phyloP scores from a whole-genome alignment of 1,140 invertebrate genomes.

The Listronotus bonariensis region DNA sequence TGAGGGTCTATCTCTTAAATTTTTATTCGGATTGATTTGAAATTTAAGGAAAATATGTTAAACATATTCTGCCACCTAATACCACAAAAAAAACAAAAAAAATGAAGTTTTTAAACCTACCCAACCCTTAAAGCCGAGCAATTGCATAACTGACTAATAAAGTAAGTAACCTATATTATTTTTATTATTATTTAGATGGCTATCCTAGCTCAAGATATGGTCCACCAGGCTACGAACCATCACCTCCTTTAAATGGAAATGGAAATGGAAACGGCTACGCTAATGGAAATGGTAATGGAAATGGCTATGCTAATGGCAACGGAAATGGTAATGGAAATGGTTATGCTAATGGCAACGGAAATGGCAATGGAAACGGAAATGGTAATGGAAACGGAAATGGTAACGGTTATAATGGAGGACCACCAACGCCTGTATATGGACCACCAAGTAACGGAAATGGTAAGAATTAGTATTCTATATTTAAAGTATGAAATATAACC shows the following conservation, averaged over 20 bases:
- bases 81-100: too few species aligned
- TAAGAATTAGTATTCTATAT: too few species aligned
- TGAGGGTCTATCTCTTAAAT: too few species aligned
- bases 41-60: too few species aligned
- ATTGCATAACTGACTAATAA: too few species aligned
- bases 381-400: slow-evolving; percentile 49
- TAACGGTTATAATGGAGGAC: slow-evolving; percentile 47
- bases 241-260: slow-evolving; percentile 51
- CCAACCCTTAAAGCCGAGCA: too few species aligned
- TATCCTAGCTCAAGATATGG: slow-evolving; percentile 44
- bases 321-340: slow-evolving; percentile 19
- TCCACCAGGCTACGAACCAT: slow-evolving; percentile 56
- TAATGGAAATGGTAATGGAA: slow-evolving; percentile 33
- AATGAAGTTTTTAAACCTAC: too few species aligned
- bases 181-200: slow-evolving; percentile 37
- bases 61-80: too few species aligned
- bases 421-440: slow-evolving; percentile 39
- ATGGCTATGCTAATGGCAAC: slow-evolving; percentile 37
- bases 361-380: slow-evolving; percentile 36
- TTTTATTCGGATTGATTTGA: too few species aligned
- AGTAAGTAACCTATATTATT: too few species aligned
- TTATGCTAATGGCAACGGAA: too few species aligned
- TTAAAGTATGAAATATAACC: too few species aligned
- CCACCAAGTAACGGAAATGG: slow-evolving; percentile 40
- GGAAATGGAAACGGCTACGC: slow-evolving; percentile 49